Percentiles rank a stretch among this genome's conserved stretches.
Evolutionary conservation across 1,140 invertebrate genomes (phyloP).

Genomic region (Bombus sibiricus): DNA sequence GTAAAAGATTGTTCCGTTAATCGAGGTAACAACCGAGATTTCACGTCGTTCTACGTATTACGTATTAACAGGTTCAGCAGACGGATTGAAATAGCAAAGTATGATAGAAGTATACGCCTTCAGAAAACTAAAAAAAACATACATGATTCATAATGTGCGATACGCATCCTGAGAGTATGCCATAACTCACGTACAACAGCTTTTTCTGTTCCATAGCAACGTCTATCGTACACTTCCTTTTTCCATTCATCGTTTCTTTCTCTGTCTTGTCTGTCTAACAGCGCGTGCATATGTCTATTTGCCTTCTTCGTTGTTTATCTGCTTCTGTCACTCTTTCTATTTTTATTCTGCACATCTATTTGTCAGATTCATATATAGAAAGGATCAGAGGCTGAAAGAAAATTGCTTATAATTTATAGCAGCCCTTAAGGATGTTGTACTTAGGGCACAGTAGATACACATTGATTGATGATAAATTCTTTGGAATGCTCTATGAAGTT

Average conservation of each 20-base stretch:
- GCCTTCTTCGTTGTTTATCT: neutral
- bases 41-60: too few relatives aligned
- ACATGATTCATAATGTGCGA: neutral
- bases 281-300: neutral
- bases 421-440: neutral
- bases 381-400: neutral
- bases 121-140: neutral
- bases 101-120: neutral
- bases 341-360: constrained; percentile 1
- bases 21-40: too few relatives aligned
- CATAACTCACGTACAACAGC: constrained; percentile 14
- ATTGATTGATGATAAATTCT: constrained; percentile 16
- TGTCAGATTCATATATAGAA: constrained; percentile 1
- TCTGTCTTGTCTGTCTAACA: neutral
- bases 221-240: neutral
- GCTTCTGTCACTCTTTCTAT: neutral
- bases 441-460: neutral
- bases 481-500: constrained; percentile 1
- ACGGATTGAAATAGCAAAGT: neutral
- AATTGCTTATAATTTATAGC: constrained; percentile 7
- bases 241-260: constrained; percentile 7
- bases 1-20: too few relatives aligned
- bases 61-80: too few relatives aligned
- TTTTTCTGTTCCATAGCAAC: neutral
- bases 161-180: neutral